Evolutionary conservation across 1,140 invertebrate genomes (phyloP), one percentile per base, ranked within the genome.

Genomic region (Drosophila nasuta): DNA sequence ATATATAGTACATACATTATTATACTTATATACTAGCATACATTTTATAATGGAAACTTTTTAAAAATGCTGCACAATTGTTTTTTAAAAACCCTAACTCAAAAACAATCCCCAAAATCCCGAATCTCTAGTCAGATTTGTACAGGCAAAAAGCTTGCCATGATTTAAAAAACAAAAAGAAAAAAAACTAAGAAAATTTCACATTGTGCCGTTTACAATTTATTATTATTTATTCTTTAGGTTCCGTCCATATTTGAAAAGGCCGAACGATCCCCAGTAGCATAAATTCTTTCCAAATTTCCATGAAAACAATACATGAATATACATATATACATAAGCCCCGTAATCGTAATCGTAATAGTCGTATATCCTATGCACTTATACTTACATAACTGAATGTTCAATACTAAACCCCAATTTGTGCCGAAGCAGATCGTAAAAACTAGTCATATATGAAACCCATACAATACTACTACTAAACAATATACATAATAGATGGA

Each of bases 391-490:
- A 64, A 65, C 56, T 64, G 38, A 52, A 64, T 56, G 41, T 63
- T 63, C 28, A 60, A 62, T 8, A 69, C 56, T 30, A 49, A 79
- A 57, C 68, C 83, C 82, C 77, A 88, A 68, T 81, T 81, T 83
- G 83, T 89, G 80, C 85, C 85, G 85, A 89, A 57, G 25, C 45
- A 69, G 48, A 75, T 43, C 60, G 20, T 85, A 75, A 89, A 75
- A 89, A 89, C 85, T 89, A 89, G 86, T 89, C 85, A 88, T 52
- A 58, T 60, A 60, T 43, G 5, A 46, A 25, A 38, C 13, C 20
- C 11, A 46, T 49, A 15, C 20, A 58, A 72, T 79, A 56, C 33
- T 7, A 38, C 35, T 38, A 38, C 35, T 49, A 81, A 46, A 62
- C 30, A 58, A 72, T 60, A 66, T 11, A 38, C 35, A 38, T 38